phyloP scores from a whole-genome alignment of 2,888 invertebrate genomes.

The Dione vanillae region DNA sequence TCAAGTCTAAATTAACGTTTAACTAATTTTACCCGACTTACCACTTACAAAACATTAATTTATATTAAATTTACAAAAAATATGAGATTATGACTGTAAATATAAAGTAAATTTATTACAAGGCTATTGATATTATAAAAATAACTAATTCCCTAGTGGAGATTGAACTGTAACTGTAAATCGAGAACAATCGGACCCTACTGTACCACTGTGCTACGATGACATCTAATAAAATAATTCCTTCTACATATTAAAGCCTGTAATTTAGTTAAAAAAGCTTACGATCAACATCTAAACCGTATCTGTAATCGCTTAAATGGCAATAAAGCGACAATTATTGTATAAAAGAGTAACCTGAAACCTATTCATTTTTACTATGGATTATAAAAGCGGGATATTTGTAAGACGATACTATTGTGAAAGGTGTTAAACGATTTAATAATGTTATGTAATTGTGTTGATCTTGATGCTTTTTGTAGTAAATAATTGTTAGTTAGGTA shows the following conservation, averaged over 20 bases:
- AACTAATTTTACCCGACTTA: too few relatives aligned
- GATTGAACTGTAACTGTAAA: too few relatives aligned
- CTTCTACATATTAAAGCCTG: background rate
- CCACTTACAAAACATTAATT: too few relatives aligned
- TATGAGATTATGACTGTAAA: too few relatives aligned
- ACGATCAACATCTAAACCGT: conserved; percentile 27
- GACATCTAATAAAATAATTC: background rate
- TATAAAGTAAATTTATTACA: too few relatives aligned
- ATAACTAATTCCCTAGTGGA: too few relatives aligned
- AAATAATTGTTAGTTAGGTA: background rate
- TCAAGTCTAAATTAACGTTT: too few relatives aligned
- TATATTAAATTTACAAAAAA: too few relatives aligned
- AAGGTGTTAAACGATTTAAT: conserved; percentile 52
- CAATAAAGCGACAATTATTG: conserved; percentile 58
- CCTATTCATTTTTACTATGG: conserved; percentile 40
- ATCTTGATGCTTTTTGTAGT: conserved; percentile 16
- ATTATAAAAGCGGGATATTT: conserved; percentile 50
- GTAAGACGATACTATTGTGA: conserved; percentile 55
- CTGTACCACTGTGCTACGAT: background rate
- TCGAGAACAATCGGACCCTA: too few relatives aligned
- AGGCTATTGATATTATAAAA: too few relatives aligned
- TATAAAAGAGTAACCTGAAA: conserved; percentile 43
- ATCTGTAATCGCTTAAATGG: conserved; percentile 55
- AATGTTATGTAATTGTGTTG: conserved; percentile 25
- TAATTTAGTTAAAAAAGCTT: conserved; percentile 10